A percentile compares a stretch with the other conserved stretches of the same genome.
Conservation (phyloP, 2,113 vertebrate genomes). For the Nibea coibor region DNA sequence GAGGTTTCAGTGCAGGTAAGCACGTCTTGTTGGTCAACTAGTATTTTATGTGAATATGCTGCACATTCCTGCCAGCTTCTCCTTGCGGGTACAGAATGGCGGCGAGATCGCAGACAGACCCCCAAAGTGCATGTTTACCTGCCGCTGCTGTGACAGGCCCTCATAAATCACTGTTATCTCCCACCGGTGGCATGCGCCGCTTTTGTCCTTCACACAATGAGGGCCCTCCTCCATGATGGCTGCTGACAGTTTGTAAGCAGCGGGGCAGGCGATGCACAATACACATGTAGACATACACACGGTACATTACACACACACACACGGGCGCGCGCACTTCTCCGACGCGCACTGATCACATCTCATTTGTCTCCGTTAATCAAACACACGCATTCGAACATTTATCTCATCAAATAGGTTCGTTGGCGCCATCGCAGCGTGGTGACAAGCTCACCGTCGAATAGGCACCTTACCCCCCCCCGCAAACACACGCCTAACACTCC, state of each 20-base stretch:
- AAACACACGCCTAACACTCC: neutral
- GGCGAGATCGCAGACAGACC: constrained; percentile 36
- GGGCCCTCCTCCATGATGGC: constrained; percentile 70
- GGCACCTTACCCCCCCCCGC: neutral
- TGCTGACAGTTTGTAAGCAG: constrained; percentile 66
- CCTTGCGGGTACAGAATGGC: constrained; percentile 44
- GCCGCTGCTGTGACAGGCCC: constrained; percentile 74
- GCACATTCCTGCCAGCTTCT: constrained; percentile 35
- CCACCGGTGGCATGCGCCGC: constrained; percentile 75
- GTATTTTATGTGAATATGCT: constrained; percentile 33
- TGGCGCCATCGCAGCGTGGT: neutral
- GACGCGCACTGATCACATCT: constrained; percentile 27
- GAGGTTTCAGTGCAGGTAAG: constrained; percentile 6
- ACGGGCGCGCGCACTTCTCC: neutral
- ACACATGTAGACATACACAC: constrained; percentile 33
- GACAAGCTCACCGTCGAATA: neutral
- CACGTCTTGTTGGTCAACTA: constrained; percentile 2
- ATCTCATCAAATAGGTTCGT: neutral
- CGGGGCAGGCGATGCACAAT: constrained; percentile 44
- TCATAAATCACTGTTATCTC: constrained; percentile 86
- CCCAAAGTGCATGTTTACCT: constrained; percentile 76
- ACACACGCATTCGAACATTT: constrained; percentile 12
- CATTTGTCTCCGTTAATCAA: constrained; percentile 5
- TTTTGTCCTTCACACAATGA: constrained; percentile 82
- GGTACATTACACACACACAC: constrained; percentile 15